Evolutionary conservation across 2,113 vertebrate species (phyloP).

Genomic region (Catagonus wagneri): DNA sequence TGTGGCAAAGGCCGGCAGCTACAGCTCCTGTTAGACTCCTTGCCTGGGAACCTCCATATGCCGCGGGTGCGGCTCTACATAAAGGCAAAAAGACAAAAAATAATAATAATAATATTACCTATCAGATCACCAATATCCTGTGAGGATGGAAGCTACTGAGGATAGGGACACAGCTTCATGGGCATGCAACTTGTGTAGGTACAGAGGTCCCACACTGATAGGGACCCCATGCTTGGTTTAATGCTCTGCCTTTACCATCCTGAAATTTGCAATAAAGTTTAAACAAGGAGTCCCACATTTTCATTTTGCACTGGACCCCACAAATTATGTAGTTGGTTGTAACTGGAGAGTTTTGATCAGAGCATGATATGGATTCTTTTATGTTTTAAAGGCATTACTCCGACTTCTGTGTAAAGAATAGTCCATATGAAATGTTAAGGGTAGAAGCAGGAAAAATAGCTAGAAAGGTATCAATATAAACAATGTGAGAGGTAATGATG

Average conservation of each 20-base stretch:
- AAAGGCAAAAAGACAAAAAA: too few species aligned
- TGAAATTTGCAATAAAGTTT: slow-evolving; percentile 19
- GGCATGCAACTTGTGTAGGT: not conserved
- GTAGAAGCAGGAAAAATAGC: not conserved
- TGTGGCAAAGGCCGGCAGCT: too few species aligned
- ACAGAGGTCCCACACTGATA: not conserved
- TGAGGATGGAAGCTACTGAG: not conserved
- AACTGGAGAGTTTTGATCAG: not conserved
- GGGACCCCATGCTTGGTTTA: not conserved
- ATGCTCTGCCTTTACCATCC: not conserved
- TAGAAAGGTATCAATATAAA: not conserved
- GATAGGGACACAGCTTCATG: not conserved
- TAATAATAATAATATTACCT: not conserved
- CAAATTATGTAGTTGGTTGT: not conserved
- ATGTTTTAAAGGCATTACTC: slow-evolving; percentile 18
- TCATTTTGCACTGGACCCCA: not conserved
- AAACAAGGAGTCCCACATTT: not conserved
- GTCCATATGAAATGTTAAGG: not conserved
- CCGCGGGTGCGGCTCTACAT: too few species aligned
- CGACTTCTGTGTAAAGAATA: not conserved
- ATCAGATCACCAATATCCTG: not conserved
- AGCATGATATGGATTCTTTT: not conserved
- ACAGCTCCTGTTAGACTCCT: too few species aligned
- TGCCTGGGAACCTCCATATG: too few species aligned
- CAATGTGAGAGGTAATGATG: not conserved